A percentile compares a stretch with the other conserved stretches of the same genome.
Evolutionary conservation across 2,888 invertebrate species (phyloP).

Genomic region (Eugnorisma glareosa): DNA sequence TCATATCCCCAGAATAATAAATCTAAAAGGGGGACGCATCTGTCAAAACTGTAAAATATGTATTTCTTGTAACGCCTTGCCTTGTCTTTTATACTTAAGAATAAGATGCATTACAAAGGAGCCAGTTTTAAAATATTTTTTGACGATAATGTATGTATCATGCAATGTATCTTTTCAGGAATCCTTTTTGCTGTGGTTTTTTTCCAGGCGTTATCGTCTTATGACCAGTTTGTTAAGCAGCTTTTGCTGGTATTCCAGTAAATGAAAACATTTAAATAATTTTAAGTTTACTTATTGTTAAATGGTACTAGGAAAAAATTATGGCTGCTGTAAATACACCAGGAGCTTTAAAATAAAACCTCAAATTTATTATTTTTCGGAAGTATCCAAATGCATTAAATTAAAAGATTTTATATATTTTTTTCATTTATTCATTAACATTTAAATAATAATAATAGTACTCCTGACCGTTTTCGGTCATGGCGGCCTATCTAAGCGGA

Average conservation of each 20-base stretch:
- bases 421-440: too few relatives aligned
- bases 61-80: constrained; percentile 84
- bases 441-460: too few relatives aligned
- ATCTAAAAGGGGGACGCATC: constrained; percentile 87
- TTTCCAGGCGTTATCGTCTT: not conserved
- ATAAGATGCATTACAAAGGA: constrained; percentile 74
- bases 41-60: constrained; percentile 90
- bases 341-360: not conserved
- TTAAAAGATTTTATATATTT: too few relatives aligned
- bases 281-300: not conserved
- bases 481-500: too few relatives aligned
- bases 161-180: not conserved
- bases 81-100: constrained; percentile 74
- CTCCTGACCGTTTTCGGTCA: too few relatives aligned
- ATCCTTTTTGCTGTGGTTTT: not conserved
- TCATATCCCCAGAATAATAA: constrained; percentile 86
- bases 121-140: constrained; percentile 38
- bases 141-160: not conserved
- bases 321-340: not conserved
- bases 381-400: not conserved
- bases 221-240: too few relatives aligned
- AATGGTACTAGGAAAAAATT: not conserved
- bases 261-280: not conserved
- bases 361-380: not conserved
- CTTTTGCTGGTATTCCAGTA: not conserved